Conservation (phyloP, 1,140 invertebrate genomes). For the Drosophila rhopaloa region DNA sequence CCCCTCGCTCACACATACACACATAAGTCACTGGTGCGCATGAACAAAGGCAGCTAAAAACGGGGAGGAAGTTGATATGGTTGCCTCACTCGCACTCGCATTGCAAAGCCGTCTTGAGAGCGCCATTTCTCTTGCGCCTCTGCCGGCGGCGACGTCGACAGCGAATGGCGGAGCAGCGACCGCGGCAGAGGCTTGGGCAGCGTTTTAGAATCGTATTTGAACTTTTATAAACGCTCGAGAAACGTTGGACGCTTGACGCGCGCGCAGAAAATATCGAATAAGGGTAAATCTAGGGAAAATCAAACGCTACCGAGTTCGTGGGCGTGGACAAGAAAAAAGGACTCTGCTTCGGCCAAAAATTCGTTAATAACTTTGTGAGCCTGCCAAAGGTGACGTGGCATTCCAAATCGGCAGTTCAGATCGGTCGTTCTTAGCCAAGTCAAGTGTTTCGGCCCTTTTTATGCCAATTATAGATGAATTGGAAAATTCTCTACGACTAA, state of each 20-base stretch:
- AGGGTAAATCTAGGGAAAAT: conserved; percentile 12
- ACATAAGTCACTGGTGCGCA: conserved; percentile 50
- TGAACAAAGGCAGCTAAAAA: conserved; percentile 65
- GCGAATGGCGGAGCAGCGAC: conserved; percentile 37
- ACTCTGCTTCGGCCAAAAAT: conserved; percentile 22
- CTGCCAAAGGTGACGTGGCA: conserved; percentile 36
- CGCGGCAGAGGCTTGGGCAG: conserved; percentile 31
- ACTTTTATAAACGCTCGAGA: conserved; percentile 84
- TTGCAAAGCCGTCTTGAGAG: conserved; percentile 6
- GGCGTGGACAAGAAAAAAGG: conserved; percentile 48
- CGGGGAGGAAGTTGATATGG: conserved; percentile 48
- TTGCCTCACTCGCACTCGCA: conserved; percentile 54
- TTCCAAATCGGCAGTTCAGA: conserved; percentile 30
- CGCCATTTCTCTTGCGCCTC: conserved; percentile 70
- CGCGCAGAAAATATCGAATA: conserved; percentile 59
- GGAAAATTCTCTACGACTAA: conserved; percentile 6
- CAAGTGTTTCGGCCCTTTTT: conserved; percentile 44
- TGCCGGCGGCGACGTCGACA: conserved; percentile 38
- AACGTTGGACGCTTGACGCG: conserved; percentile 80
- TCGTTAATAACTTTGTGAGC: conserved; percentile 9
- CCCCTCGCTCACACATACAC: conserved; percentile 44
- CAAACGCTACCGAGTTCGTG: conserved; percentile 15
- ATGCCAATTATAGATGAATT: conserved; percentile 36
- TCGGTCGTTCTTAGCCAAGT: conserved; percentile 38
- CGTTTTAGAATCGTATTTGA: conserved; percentile 84